Conservation (phyloP, 92 coral and sea anemone species). For the Actinostola sp. region DNA sequence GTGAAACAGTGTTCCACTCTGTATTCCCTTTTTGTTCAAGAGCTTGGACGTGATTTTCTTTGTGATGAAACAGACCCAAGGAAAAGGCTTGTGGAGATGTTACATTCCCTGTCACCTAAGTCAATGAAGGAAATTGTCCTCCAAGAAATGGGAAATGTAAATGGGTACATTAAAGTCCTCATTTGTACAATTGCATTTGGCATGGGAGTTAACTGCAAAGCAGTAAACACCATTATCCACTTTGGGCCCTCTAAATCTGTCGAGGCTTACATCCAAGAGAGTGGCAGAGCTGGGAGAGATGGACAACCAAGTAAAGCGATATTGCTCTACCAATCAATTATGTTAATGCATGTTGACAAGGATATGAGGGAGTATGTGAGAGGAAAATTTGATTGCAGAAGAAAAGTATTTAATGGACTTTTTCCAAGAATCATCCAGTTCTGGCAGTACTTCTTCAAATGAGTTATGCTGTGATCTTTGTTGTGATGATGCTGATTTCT, state of each 20-base stretch:
- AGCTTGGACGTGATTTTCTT: not conserved
- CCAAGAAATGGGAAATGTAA: slow-evolving; percentile 1
- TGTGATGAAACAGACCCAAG: not conserved
- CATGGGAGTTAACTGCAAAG: slow-evolving; percentile 32
- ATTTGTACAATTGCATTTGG: slow-evolving; percentile 25
- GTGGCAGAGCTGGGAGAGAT: slow-evolving; percentile 46
- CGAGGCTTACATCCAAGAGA: slow-evolving; percentile 27
- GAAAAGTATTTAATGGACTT: slow-evolving; percentile 20
- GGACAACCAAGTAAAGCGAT: slow-evolving; percentile 33
- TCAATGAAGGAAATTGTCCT: slow-evolving; percentile 3
- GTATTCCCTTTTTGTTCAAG: not conserved
- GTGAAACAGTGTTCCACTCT: slow-evolving; percentile 3
- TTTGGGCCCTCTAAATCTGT: slow-evolving; percentile 46
- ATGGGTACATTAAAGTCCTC: slow-evolving; percentile 22
- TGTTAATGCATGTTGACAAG: slow-evolving; percentile 35
- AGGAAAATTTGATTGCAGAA: slow-evolving; percentile 30
- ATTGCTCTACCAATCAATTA: slow-evolving; percentile 19
- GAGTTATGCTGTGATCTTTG: slow-evolving; percentile 7
- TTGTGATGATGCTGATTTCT: slow-evolving; percentile 2
- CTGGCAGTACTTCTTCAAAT: slow-evolving; percentile 16
- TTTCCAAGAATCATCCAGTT: slow-evolving; percentile 9
- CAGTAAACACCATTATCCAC: slow-evolving; percentile 15
- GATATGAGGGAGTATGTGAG: slow-evolving; percentile 48
- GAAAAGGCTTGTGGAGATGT: slow-evolving; percentile 25
- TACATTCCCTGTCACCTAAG: slow-evolving; percentile 20